Evolutionary conservation across 2,888 invertebrate species (phyloP).

Genomic region (Drosophila neotestacea): DNA sequence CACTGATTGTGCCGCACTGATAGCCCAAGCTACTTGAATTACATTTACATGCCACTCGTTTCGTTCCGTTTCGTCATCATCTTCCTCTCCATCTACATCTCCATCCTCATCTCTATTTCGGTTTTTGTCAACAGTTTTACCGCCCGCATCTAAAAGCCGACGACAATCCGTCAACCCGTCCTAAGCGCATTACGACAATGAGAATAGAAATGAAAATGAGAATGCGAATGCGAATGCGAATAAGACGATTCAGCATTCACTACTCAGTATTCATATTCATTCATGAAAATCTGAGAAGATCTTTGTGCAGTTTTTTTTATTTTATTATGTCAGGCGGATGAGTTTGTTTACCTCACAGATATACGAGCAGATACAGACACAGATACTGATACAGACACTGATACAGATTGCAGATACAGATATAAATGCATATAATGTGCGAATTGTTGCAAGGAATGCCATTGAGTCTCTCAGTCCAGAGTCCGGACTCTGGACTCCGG

Average conservation of each 20-base stretch:
- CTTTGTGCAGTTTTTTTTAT: slow-evolving; percentile 44
- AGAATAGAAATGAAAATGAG: slow-evolving; percentile 18
- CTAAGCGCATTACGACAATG: slow-evolving; percentile 64
- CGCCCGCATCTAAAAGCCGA: slow-evolving; percentile 45
- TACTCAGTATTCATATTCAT: slow-evolving; percentile 45
- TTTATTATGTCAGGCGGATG: slow-evolving; percentile 45
- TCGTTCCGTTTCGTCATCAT: background rate
- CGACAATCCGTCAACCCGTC: slow-evolving; percentile 53
- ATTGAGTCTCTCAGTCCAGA: slow-evolving; percentile 3
- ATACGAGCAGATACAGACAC: slow-evolving; percentile 32
- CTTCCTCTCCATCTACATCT: slow-evolving; percentile 7
- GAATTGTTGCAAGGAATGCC: slow-evolving; percentile 32
- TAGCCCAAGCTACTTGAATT: slow-evolving; percentile 66
- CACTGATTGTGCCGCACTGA: slow-evolving; percentile 66
- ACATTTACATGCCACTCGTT: slow-evolving; percentile 55
- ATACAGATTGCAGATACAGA: slow-evolving; percentile 34
- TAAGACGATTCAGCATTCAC: slow-evolving; percentile 24
- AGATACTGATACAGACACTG: slow-evolving; percentile 17
- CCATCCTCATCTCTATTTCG: slow-evolving; percentile 3
- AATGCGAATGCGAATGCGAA: slow-evolving; percentile 12
- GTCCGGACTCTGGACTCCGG: background rate
- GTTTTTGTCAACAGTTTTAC: slow-evolving; percentile 33
- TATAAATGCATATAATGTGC: slow-evolving; percentile 46
- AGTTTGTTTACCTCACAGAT: slow-evolving; percentile 67
- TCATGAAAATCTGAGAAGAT: slow-evolving; percentile 56